Evolutionary conservation across 1,140 invertebrate species (phyloP), one percentile per base, ranked within the genome.

Genomic region (Drosophila mojavensis): DNA sequence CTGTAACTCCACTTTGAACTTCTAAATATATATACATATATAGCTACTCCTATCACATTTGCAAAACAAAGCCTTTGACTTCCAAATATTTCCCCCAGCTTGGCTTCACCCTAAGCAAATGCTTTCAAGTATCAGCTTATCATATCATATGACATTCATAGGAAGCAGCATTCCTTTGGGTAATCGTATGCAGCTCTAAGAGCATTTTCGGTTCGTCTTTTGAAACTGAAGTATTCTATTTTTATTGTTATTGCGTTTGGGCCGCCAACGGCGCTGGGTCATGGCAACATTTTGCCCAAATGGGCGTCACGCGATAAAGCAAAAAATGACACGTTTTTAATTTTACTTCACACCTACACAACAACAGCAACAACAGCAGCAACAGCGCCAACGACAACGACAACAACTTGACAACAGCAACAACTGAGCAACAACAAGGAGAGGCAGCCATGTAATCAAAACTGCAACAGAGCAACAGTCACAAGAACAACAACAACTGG

Each of bases 291-390:
- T 67, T 48, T 60, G 41, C 68, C 60, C 41, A 64, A 71, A 76
- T 61, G 50, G 62, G 72, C 68, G 83, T 76, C 81, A 74, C 48
- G 84, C 83, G 83, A 88, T 88, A 88, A 89, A 88, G 83, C 76
- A 84, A 89, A 89, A 89, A 89, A 89, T 89, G 84, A 89, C 84
- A 89, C 80, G 85, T 89, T 89, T 89, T 89, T 89, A 89, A 89
- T 89, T 89, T 89, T 90, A 90, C 85, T 89, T 89, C 78, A 89
- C 85, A 89, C 84, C 84, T 84, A 89, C 84, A 89, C 84, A 83
- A 79, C 84, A 83, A 79, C 47, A 61, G n/a, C 67, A 60, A 51
- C 55, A 61, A 13, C 58, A 54, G n/a, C 58, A 47, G 5, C 48
- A 56, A 62, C 51, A 62, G 50, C 63, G 61, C 4, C 28, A 30